Base-by-base conservation (phyloP, 2,888 invertebrate genomes). In the Pristionchus arcanus region DNA sequence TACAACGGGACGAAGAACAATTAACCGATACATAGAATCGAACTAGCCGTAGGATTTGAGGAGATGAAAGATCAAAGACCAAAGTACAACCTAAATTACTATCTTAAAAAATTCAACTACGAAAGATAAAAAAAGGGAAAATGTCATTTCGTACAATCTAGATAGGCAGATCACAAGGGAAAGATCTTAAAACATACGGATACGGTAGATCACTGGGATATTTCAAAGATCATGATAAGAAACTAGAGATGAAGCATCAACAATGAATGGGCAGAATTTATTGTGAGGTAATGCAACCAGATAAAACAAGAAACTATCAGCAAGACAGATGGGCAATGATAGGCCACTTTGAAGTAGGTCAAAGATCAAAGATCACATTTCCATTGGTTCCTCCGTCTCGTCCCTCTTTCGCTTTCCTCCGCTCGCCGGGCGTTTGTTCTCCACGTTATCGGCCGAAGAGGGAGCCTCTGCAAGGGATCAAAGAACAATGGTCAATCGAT, bases 371-470 rank as follows among this genome's bases (percentile, higher is more conserved):
- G 74, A 74, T 37, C 74, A 81, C 81, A 81, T 81, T 11, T 81
- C 81, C 81, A 81, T 81, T 15, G 81, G 81, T 28, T 81, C 81
- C 2, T 81, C 81, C 13, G 37, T 81, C 49, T 81, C 81, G 2
- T 49, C 81, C n/a, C n/a, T 25, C 49, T 53, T 81, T 28, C 81
- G 49, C 81, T 81, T 81, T 25, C 81, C 81, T 28, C 81, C 81
- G 49, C 81, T 81, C 37, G 28, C 15, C 53, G 81, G 81, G 11
- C 53, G 25, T 49, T 49, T 81, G 49, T 81, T 81, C 81, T 81
- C 81, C 9, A n/a, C 81, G n/a, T 81, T 81, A 15, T 81, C 81
- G 1, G 81, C 81, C 3, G 49, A 81, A 0, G 81, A 81, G 28
- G 81, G 49, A 49, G 49, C 49, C 4, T 25, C 81, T 49, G 71